Percentiles rank a stretch among this genome's conserved stretches.
These are phyloP conservation scores for Cebidichthys violaceus DNA, from an alignment of 2,113 vertebrate genomes.

Conservation along the genomic window DNA sequence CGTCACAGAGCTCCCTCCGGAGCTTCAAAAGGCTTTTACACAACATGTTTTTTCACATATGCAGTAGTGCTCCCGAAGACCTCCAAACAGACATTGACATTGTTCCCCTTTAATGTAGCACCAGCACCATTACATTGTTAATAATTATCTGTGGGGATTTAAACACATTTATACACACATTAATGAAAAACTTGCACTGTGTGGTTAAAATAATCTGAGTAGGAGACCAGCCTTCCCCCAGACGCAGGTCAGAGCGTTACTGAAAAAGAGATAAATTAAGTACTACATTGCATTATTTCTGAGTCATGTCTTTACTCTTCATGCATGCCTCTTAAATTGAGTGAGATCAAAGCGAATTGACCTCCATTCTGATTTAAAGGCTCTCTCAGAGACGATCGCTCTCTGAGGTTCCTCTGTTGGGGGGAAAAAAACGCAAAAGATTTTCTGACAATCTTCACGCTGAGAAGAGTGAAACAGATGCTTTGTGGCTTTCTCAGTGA, in stretches of 20 bases:
- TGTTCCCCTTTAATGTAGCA: neutral
- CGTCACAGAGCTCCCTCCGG: neutral
- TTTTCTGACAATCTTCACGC: slow-evolving; percentile 19
- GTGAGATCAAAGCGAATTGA: slow-evolving; percentile 22
- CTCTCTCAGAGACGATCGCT: slow-evolving; percentile 13
- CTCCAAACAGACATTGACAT: neutral
- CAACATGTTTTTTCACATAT: neutral
- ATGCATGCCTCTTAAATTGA: slow-evolving; percentile 8
- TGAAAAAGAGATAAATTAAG: neutral
- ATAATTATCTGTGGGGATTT: neutral
- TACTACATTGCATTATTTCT: neutral
- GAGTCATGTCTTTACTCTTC: neutral
- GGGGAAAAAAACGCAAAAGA: neutral
- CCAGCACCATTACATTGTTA: neutral
- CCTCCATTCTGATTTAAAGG: slow-evolving; percentile 22
- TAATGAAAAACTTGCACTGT: neutral
- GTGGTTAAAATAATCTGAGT: neutral
- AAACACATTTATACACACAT: neutral
- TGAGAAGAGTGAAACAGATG: neutral
- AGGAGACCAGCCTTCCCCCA: neutral
- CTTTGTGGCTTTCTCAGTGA: slow-evolving; percentile 2
- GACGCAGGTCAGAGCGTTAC: neutral
- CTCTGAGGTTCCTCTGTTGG: neutral
- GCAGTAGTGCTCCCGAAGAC: neutral
- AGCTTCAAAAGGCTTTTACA: neutral